phyloP scores from a whole-genome alignment of 2,888 invertebrate species.

The Erannis defoliaria region DNA sequence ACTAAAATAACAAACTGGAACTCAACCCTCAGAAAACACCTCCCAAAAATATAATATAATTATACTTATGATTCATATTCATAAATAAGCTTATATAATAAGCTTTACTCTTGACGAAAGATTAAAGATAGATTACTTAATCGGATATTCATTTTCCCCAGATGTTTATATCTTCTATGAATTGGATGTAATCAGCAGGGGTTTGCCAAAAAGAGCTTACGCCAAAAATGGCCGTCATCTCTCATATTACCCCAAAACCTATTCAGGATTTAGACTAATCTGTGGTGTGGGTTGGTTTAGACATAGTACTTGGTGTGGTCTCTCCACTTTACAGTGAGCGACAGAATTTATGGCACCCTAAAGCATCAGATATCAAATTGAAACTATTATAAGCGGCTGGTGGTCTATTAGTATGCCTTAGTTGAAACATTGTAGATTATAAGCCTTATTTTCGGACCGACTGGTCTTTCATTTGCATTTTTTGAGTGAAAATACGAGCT shows the following conservation, averaged over 20 bases:
- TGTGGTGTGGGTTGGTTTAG: constrained; percentile 36
- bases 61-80: too few species aligned
- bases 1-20: too few species aligned
- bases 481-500: too few species aligned
- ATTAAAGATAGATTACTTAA: constrained; percentile 11
- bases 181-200: constrained; percentile 22
- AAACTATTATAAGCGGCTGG: not conserved
- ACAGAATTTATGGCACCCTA: constrained; percentile 1
- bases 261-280: constrained; percentile 43
- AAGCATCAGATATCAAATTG: not conserved
- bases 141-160: constrained; percentile 19
- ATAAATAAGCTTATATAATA: constrained; percentile 2
- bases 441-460: too few species aligned
- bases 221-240: constrained; percentile 30
- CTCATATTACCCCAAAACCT: constrained; percentile 34
- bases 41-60: too few species aligned
- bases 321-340: constrained; percentile 43
- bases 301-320: constrained; percentile 43
- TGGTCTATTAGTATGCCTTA: too few species aligned
- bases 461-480: too few species aligned
- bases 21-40: not conserved
- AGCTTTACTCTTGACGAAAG: not conserved
- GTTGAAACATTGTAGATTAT: not conserved
- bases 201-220: constrained; percentile 17
- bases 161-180: constrained; percentile 15